phyloP scores from a whole-genome alignment of 2,113 vertebrate genomes.

The Mystacornis crossleyi region DNA sequence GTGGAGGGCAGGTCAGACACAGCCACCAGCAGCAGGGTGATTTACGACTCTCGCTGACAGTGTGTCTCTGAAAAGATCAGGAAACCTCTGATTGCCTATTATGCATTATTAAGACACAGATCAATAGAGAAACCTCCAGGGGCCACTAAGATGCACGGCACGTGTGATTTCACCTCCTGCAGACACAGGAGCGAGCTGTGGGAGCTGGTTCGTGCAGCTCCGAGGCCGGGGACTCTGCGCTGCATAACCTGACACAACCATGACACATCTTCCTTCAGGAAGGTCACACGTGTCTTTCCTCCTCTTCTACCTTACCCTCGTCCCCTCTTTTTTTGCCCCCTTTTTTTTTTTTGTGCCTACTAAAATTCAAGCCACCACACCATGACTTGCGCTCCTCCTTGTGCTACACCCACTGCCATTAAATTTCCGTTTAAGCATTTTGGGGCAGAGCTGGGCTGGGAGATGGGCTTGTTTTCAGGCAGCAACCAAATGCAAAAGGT shows the following conservation, averaged over 20 bases:
- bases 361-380: not conserved
- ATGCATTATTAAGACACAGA: slow-evolving; percentile 66
- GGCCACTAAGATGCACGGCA: not conserved
- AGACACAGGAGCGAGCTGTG: not conserved
- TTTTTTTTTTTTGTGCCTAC: not conserved
- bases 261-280: not conserved
- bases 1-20: not conserved
- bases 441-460: not conserved
- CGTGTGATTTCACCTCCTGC: not conserved
- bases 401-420: not conserved
- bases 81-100: slow-evolving; percentile 62
- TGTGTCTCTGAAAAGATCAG: not conserved
- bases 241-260: not conserved
- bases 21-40: not conserved
- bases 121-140: slow-evolving; percentile 56
- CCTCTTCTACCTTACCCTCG: not conserved
- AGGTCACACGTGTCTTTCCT: accelerated
- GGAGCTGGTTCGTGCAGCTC: not conserved
- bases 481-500: not conserved
- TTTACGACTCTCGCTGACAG: not conserved
- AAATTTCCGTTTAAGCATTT: not conserved
- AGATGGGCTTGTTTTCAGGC: not conserved
- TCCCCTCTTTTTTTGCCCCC: not conserved
- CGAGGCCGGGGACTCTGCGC: not conserved
- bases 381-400: not conserved